phyloP scores from a whole-genome alignment of 2,797 vertebrate species.

The Liasis olivaceus region DNA sequence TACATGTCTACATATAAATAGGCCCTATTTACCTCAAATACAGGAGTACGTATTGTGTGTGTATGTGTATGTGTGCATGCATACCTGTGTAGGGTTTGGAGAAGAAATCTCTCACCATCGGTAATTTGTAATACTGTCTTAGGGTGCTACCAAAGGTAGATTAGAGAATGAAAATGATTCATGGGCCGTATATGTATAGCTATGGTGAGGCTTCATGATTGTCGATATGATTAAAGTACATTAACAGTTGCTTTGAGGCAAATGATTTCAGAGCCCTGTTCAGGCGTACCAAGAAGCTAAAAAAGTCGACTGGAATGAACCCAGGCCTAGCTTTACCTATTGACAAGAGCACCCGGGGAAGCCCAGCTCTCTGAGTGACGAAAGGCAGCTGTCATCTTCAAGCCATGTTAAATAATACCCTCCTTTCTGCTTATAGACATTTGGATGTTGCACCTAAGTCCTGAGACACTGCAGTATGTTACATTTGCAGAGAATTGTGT shows the following conservation, averaged over 20 bases:
- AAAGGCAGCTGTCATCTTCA: neutral
- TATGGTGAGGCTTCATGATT: neutral
- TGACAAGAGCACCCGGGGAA: neutral
- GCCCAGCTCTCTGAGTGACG: neutral
- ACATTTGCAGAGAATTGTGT: neutral
- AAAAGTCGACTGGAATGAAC: neutral
- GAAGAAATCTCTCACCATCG: neutral
- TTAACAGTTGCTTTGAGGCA: neutral
- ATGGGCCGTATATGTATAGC: neutral
- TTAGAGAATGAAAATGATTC: neutral
- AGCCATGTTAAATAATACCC: neutral
- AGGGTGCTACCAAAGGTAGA: neutral
- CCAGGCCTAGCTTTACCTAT: neutral
- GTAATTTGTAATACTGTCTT: neutral
- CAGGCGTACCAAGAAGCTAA: neutral
- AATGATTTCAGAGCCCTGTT: neutral
- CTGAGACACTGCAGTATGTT: neutral
- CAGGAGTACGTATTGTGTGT: neutral
- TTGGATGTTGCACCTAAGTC: neutral
- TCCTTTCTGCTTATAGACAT: neutral
- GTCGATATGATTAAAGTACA: neutral
- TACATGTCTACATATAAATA: neutral
- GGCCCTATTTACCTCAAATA: neutral
- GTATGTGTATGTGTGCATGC: neutral
- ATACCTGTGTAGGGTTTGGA: conserved; percentile 15